A percentile compares a stretch with the other conserved stretches of the same genome.
phyloP scores from a whole-genome alignment of 1,140 invertebrate species.

The Conus ventricosus region DNA sequence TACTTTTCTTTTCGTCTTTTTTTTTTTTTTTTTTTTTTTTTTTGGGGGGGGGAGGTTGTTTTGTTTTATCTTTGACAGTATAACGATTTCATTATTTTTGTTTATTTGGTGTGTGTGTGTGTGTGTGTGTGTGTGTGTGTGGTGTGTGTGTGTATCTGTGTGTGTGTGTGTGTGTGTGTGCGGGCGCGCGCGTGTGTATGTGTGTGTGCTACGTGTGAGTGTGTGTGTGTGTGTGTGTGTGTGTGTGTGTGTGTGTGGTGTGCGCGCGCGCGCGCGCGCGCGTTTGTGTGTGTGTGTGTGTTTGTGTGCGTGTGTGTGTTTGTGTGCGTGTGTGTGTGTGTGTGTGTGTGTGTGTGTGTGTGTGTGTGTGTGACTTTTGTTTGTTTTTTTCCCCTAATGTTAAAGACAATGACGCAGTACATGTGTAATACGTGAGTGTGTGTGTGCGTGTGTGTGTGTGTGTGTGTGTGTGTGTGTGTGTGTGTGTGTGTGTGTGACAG shows the following conservation, averaged over 20 bases:
- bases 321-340: not conserved
- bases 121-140: conserved; percentile 10
- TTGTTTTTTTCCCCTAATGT: no score
- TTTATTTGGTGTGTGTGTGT: not conserved
- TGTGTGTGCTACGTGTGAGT: no score
- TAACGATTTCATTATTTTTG: not conserved
- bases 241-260: not conserved
- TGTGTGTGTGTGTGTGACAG: no score
- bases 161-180: conserved; percentile 10
- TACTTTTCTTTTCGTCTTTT: no score
- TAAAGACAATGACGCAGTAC: no score
- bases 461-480: no score
- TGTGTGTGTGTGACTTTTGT: not conserved
- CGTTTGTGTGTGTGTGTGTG: not conserved
- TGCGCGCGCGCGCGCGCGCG: no score
- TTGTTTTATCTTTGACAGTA: no score
- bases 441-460: no score
- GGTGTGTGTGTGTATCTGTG: conserved; percentile 1
- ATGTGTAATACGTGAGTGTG: no score
- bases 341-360: not conserved
- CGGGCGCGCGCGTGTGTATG: not conserved
- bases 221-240: not conserved
- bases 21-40: no score
- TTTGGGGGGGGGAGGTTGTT: not conserved
- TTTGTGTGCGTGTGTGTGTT: not conserved